Evolutionary conservation across 2,797 vertebrate species (phyloP).

Genomic region (Gobionotothen gibberifrons): DNA sequence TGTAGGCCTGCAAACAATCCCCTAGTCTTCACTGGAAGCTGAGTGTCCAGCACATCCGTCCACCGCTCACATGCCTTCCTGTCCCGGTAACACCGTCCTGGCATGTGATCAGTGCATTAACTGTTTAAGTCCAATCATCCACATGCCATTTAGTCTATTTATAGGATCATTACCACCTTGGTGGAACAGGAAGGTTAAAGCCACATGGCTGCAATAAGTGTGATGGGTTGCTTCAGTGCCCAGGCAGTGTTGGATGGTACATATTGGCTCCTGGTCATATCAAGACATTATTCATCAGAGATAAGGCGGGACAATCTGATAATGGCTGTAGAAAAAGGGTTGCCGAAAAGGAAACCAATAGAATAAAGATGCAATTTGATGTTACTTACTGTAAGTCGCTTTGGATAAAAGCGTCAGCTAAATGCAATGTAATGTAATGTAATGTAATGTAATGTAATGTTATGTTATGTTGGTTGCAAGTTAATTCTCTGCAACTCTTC

Average conservation of each 20-base stretch:
- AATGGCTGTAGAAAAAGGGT: not conserved
- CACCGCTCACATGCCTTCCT: slow-evolving; percentile 13
- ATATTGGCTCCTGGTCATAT: slow-evolving; percentile 12
- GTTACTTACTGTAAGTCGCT: too few species aligned
- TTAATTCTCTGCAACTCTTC: not conserved
- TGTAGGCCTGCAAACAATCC: slow-evolving; percentile 4
- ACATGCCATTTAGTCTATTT: slow-evolving; percentile 52
- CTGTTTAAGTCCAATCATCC: slow-evolving; percentile 48
- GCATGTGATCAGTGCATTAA: slow-evolving; percentile 56
- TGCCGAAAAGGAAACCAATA: not conserved
- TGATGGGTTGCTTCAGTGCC: slow-evolving; percentile 36
- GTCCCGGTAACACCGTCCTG: slow-evolving; percentile 27
- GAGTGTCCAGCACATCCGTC: slow-evolving; percentile 2
- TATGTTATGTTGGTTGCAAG: not conserved
- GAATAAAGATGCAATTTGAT: too few species aligned
- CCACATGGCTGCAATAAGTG: slow-evolving; percentile 10
- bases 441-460: too few species aligned
- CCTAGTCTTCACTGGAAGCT: not conserved
- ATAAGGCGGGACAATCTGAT: not conserved
- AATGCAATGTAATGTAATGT: too few species aligned
- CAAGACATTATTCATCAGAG: not conserved
- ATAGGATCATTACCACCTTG: slow-evolving; percentile 51
- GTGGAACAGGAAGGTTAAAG: slow-evolving; percentile 23
- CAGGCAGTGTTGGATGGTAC: slow-evolving; percentile 11
- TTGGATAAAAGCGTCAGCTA: too few species aligned